Evolutionary conservation across 1,140 invertebrate species (phyloP).

Genomic region (Thaumetopoea pityocampa): DNA sequence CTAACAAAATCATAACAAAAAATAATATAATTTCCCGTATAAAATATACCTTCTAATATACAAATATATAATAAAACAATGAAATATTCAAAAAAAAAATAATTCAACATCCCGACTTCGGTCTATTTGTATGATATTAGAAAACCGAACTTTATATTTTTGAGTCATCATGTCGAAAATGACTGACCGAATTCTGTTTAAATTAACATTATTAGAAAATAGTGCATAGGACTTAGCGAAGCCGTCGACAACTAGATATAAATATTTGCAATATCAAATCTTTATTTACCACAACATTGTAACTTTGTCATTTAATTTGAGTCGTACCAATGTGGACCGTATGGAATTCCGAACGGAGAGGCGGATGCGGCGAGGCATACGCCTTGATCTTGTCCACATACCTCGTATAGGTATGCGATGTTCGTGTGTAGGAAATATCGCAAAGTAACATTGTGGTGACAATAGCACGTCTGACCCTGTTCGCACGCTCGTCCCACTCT

Average conservation of each 20-base stretch:
- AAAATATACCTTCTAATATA: too few relatives aligned
- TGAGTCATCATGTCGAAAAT: too few relatives aligned
- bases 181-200: too few relatives aligned
- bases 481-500: slow-evolving; percentile 63
- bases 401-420: slow-evolving; percentile 21
- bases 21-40: too few relatives aligned
- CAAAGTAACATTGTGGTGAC: slow-evolving; percentile 48
- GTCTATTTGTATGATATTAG: too few relatives aligned
- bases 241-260: too few relatives aligned
- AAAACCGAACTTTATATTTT: too few relatives aligned
- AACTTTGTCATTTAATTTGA: slow-evolving; percentile 31
- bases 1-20: too few relatives aligned
- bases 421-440: slow-evolving; percentile 43
- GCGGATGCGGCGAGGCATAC: slow-evolving; percentile 47
- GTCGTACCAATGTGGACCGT: slow-evolving; percentile 35
- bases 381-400: slow-evolving; percentile 54
- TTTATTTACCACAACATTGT: slow-evolving; percentile 31
- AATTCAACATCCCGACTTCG: too few relatives aligned
- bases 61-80: too few relatives aligned
- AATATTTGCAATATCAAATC: slow-evolving; percentile 42
- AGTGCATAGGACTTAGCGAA: too few relatives aligned
- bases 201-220: not conserved
- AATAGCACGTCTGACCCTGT: slow-evolving; percentile 62
- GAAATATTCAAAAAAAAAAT: too few relatives aligned
- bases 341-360: slow-evolving; percentile 51